A percentile compares a stretch with the other conserved stretches of the same genome.
Evolutionary conservation across 1,140 invertebrate genomes (phyloP).

Genomic region (Gonioctena quinquepunctata): DNA sequence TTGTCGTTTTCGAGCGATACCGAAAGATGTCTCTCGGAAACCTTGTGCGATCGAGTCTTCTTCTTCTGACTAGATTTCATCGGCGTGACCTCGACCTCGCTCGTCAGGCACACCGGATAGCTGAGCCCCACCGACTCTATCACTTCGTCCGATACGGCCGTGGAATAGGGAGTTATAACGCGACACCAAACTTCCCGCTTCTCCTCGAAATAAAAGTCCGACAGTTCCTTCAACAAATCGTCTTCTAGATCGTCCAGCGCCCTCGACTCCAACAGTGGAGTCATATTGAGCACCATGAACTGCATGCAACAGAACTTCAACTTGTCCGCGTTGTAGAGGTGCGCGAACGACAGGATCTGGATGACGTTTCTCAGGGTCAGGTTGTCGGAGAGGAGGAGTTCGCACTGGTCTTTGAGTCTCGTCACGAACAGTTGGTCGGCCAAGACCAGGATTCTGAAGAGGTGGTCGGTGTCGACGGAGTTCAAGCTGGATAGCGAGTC

Average conservation of each 20-base stretch:
- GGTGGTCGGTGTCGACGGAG: slow-evolving; percentile 62
- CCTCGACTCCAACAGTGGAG: slow-evolving; percentile 68
- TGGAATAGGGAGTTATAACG: slow-evolving; percentile 66
- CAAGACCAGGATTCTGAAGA: slow-evolving; percentile 70
- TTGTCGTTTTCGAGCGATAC: slow-evolving; percentile 23
- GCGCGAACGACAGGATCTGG: slow-evolving; percentile 71
- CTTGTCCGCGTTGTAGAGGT: slow-evolving; percentile 67
- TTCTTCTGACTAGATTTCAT: slow-evolving; percentile 53
- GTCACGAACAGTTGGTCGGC: slow-evolving; percentile 71
- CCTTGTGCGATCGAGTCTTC: slow-evolving; percentile 50
- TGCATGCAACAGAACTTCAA: slow-evolving; percentile 71
- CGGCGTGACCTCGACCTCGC: slow-evolving; percentile 51
- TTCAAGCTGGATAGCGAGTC: slow-evolving; percentile 62
- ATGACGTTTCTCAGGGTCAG: slow-evolving; percentile 72
- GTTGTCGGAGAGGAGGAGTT: slow-evolving; percentile 63
- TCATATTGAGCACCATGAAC: slow-evolving; percentile 71
- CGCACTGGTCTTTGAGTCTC: slow-evolving; percentile 69
- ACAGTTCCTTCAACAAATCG: slow-evolving; percentile 63
- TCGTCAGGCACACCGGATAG: slow-evolving; percentile 52
- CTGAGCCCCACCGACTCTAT: slow-evolving; percentile 58
- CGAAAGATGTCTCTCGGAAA: slow-evolving; percentile 23
- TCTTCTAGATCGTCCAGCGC: slow-evolving; percentile 63
- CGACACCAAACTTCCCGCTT: slow-evolving; percentile 59
- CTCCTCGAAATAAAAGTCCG: slow-evolving; percentile 63
- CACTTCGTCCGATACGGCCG: slow-evolving; percentile 60